These are phyloP conservation scores for Gadus macrocephalus DNA, from an alignment of 2,113 vertebrate genomes.

Conservation along the genomic window DNA sequence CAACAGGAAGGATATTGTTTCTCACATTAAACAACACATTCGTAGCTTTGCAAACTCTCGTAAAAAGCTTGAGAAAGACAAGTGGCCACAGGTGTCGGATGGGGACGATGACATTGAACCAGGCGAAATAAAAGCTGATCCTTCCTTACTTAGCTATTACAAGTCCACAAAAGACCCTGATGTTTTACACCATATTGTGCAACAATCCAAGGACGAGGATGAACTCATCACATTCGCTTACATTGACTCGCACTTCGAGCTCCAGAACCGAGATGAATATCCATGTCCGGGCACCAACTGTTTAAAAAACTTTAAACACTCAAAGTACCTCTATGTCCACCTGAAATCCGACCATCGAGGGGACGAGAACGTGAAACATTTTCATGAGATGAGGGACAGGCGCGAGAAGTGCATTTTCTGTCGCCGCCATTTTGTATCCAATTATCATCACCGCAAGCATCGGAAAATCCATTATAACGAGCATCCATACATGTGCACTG, in stretches of 20 bases:
- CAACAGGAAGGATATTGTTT: conserved; percentile 83
- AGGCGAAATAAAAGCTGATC: conserved; percentile 66
- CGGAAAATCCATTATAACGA: conserved; percentile 82
- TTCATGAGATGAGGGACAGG: conserved; percentile 88
- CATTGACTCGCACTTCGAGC: conserved; percentile 77
- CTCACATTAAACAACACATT: conserved; percentile 87
- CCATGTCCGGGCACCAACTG: conserved; percentile 90
- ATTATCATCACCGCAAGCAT: conserved; percentile 87
- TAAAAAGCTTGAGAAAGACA: conserved; percentile 66
- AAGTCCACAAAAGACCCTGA: conserved; percentile 75
- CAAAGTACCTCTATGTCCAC: conserved; percentile 93
- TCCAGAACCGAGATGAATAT: conserved; percentile 91
- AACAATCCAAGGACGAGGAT: conserved; percentile 63
- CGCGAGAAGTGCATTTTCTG: conserved; percentile 93
- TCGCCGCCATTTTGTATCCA: conserved; percentile 87
- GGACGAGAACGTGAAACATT: conserved; percentile 89
- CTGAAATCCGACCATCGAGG: conserved; percentile 87
- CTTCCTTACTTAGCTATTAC: conserved; percentile 70
- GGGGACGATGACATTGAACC: conserved; percentile 68
- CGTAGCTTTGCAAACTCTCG: conserved; percentile 66
- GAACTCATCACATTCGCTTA: conserved; percentile 85
- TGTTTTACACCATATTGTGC: conserved; percentile 64
- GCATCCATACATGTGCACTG: conserved; percentile 83
- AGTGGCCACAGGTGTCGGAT: conserved; percentile 34
- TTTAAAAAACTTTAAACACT: conserved; percentile 86